Conservation (phyloP, 1,140 invertebrate genomes). For the Dendrolimus punctatus region DNA sequence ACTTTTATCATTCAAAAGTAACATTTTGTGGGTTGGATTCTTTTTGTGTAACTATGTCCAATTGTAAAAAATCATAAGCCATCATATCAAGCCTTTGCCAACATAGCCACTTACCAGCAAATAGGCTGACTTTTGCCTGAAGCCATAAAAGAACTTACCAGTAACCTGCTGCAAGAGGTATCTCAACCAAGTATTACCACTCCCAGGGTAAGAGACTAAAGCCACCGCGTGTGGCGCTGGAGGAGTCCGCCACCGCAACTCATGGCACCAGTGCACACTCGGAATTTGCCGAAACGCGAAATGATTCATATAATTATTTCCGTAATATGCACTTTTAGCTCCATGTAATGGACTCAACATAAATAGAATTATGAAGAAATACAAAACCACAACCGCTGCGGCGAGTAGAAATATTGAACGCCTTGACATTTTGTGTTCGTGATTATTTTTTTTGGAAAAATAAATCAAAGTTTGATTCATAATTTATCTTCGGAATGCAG, state of each 20-base stretch:
- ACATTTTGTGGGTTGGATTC: too few species aligned
- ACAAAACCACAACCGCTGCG: constrained; percentile 38
- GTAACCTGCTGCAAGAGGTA: constrained; percentile 85
- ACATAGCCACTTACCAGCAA: too few species aligned
- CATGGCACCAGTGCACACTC: constrained; percentile 48
- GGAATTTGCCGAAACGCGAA: constrained; percentile 34
- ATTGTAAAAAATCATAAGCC: background rate
- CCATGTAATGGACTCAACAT: constrained; percentile 51
- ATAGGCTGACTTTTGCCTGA: too few species aligned
- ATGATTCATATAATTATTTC: constrained; percentile 34
- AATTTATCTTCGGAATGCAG: too few species aligned
- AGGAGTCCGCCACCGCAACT: constrained; percentile 34
- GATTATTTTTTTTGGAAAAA: constrained; percentile 4
- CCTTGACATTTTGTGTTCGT: constrained; percentile 35
- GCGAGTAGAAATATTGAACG: constrained; percentile 44
- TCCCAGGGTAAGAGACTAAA: constrained; percentile 83
- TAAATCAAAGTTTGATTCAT: background rate
- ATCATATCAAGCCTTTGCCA: too few species aligned
- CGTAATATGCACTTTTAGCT: constrained; percentile 30
- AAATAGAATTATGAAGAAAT: constrained; percentile 59
- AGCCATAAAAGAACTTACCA: constrained; percentile 59
- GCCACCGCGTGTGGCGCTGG: constrained; percentile 64
- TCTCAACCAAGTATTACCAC: constrained; percentile 86
- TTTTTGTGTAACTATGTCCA: background rate
- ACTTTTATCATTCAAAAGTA: too few species aligned